Evolutionary conservation across 2,797 vertebrate species (phyloP).

Genomic region (Tokudaia muenninki): DNA sequence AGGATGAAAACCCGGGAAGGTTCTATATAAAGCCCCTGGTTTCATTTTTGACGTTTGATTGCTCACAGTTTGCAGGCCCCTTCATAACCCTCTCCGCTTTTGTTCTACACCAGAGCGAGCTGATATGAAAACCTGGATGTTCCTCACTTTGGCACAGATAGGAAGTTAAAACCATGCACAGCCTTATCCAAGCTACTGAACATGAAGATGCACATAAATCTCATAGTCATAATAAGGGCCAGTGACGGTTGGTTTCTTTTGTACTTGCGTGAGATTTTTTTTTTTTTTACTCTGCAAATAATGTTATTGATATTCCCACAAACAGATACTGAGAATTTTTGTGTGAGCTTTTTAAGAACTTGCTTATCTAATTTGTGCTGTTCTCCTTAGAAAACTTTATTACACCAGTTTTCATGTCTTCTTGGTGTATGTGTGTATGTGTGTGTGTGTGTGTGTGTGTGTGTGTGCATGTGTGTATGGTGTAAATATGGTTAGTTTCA

Average conservation of each 20-base stretch:
- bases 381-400: not conserved
- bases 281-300: no score
- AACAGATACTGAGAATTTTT: no score
- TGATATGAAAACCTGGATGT: not conserved
- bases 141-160: not conserved
- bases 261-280: not conserved
- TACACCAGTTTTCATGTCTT: not conserved
- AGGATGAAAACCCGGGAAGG: not conserved
- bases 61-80: not conserved
- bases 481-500: not conserved
- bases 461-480: accelerated
- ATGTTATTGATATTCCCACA: no score
- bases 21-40: no score
- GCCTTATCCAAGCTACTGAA: accelerated
- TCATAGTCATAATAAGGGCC: not conserved
- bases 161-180: not conserved
- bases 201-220: not conserved
- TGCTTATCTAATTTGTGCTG: not conserved
- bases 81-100: not conserved
- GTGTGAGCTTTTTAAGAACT: not conserved
- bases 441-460: not conserved
- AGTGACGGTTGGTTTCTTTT: not conserved
- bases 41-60: not conserved
- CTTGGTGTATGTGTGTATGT: not conserved
- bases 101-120: not conserved